These are phyloP conservation scores for Odontomachus brunneus DNA, from an alignment of 1,140 invertebrate genomes.

Conservation along the genomic window DNA sequence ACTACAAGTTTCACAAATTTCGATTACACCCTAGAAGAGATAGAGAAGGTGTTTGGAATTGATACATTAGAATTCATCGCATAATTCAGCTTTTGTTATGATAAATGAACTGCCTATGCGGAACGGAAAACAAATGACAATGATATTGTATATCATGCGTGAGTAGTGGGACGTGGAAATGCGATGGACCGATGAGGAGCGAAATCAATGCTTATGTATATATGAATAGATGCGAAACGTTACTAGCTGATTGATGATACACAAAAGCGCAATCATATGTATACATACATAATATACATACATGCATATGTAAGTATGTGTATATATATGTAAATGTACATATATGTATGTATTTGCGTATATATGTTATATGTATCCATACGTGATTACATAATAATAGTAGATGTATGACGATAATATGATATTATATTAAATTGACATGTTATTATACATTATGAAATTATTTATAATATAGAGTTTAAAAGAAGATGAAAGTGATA, in stretches of 20 bases:
- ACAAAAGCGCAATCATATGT: slow-evolving; percentile 43
- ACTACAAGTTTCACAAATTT: not conserved
- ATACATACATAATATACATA: not conserved
- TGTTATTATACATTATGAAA: too few relatives aligned
- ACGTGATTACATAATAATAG: not conserved
- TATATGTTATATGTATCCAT: not conserved
- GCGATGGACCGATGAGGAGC: slow-evolving; percentile 33
- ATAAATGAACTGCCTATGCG: slow-evolving; percentile 55
- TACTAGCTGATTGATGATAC: slow-evolving; percentile 18
- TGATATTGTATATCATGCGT: slow-evolving; percentile 79
- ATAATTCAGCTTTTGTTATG: slow-evolving; percentile 27
- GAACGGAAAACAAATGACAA: slow-evolving; percentile 80
- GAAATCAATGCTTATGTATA: slow-evolving; percentile 38
- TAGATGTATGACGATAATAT: too few relatives aligned
- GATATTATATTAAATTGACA: too few relatives aligned
- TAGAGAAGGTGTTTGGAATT: not conserved
- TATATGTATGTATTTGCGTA: not conserved
- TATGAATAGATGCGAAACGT: slow-evolving; percentile 9
- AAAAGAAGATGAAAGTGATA: too few relatives aligned
- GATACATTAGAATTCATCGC: slow-evolving; percentile 24
- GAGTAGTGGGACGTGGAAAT: slow-evolving; percentile 39
- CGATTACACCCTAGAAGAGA: not conserved
- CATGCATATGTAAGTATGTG: not conserved
- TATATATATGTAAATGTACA: not conserved
- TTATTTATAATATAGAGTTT: too few relatives aligned